These are phyloP conservation scores for Micromussa lordhowensis DNA, from an alignment of 92 coral and sea anemone genomes.

Conservation along the genomic window DNA sequence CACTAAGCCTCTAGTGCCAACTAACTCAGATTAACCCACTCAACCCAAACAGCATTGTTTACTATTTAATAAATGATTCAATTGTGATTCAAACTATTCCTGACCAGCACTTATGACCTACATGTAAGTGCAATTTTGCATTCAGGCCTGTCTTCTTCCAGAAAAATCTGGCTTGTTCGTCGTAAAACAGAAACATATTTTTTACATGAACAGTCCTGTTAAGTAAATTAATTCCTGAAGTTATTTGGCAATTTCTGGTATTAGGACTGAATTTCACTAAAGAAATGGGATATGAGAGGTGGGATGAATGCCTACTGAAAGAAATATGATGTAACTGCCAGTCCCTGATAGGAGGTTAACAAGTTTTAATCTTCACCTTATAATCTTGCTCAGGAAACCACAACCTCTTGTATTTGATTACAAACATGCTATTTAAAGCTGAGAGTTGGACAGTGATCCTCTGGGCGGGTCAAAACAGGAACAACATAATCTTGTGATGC, in stretches of 20 bases:
- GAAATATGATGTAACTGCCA: not conserved
- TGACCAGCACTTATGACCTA: not conserved
- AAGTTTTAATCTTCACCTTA: not conserved
- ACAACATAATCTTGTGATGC: not conserved
- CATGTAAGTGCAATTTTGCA: not conserved
- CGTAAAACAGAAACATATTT: not conserved
- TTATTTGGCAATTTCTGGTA: not conserved
- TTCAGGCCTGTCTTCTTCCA: not conserved
- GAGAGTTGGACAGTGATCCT: not conserved
- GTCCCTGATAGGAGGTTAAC: not conserved
- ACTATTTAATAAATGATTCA: not conserved
- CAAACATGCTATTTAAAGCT: not conserved
- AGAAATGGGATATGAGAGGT: not conserved
- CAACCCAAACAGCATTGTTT: not conserved
- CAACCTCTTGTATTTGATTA: not conserved
- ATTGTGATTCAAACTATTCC: not conserved
- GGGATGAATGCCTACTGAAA: not conserved
- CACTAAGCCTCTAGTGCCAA: not conserved
- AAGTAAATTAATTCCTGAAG: not conserved
- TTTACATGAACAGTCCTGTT: not conserved
- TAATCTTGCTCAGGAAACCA: not conserved
- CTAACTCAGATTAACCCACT: not conserved
- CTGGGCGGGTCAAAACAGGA: not conserved
- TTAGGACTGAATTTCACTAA: not conserved
- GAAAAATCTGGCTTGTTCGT: conserved; percentile 1